Evolutionary conservation across 2,797 vertebrate genomes (phyloP).

Genomic region (Microhierax caerulescens): DNA sequence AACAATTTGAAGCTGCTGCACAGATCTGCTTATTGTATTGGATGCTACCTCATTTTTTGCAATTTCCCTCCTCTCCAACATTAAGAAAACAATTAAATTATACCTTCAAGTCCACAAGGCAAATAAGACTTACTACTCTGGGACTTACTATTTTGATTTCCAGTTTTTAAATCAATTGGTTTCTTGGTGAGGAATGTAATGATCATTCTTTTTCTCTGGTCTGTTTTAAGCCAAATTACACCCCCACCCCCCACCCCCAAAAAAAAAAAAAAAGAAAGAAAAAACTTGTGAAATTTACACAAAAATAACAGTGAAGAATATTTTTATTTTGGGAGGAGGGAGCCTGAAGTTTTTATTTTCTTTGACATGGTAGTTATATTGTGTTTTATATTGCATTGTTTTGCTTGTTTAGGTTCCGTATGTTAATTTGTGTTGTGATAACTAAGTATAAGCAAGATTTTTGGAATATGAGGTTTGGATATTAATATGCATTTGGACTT

Average conservation of each 20-base stretch:
- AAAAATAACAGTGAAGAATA: neutral
- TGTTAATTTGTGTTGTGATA: neutral
- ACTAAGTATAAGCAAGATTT: neutral
- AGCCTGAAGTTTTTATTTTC: neutral
- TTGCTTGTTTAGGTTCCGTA: neutral
- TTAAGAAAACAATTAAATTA: neutral
- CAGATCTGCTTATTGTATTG: neutral
- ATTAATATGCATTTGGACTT: neutral
- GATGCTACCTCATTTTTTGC: neutral
- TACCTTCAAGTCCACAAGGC: neutral
- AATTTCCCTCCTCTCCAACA: neutral
- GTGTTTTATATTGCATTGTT: neutral
- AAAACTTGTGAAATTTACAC: neutral
- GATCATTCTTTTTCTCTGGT: neutral
- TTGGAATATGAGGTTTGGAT: neutral
- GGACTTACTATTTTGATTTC: neutral
- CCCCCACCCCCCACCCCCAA: no score
- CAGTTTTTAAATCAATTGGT: neutral
- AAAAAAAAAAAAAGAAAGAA: neutral
- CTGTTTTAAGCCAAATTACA: neutral
- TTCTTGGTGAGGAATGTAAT: neutral
- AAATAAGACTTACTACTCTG: neutral
- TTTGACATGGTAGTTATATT: neutral
- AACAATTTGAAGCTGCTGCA: neutral
- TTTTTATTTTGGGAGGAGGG: neutral